Percentiles rank a stretch among this genome's conserved stretches.
Evolutionary conservation across 2,888 invertebrate genomes (phyloP).

Genomic region (Coleophora deauratella): DNA sequence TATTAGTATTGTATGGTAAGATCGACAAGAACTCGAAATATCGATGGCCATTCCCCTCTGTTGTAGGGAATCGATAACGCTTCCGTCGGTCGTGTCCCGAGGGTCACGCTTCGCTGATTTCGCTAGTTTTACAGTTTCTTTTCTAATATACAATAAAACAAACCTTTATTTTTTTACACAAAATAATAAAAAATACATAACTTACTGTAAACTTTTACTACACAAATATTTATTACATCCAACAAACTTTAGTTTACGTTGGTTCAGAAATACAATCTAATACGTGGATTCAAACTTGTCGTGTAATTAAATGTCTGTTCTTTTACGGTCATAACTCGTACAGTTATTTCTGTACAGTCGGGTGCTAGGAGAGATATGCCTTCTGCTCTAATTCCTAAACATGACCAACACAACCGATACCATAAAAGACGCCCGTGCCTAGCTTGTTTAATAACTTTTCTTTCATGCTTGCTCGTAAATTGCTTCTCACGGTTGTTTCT

Average conservation of each 20-base stretch:
- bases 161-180: too few species aligned
- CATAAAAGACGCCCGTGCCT: conserved; percentile 32
- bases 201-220: too few species aligned
- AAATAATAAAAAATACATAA: too few species aligned
- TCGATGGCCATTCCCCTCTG: conserved; percentile 26
- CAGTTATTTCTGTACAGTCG: not conserved
- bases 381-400: conserved; percentile 22
- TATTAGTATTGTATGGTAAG: not conserved
- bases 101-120: conserved; percentile 38
- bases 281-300: too few species aligned
- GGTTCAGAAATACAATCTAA: too few species aligned
- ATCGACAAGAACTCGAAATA: conserved; percentile 3
- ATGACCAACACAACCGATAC: conserved; percentile 17
- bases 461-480: conserved; percentile 48
- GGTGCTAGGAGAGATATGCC: not conserved
- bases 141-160: conserved; percentile 9
- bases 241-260: not conserved
- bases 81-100: conserved; percentile 38
- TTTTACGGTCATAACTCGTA: too few species aligned
- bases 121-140: conserved; percentile 24
- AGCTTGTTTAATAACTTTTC: conserved; percentile 41
- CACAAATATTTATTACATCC: not conserved
- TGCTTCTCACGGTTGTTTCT: conserved; percentile 36
- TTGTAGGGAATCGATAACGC: conserved; percentile 40
- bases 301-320: too few species aligned